A percentile compares a stretch with the other conserved stretches of the same genome.
Conservation (phyloP, 2,888 invertebrate species). For the Polyploca ridens region DNA sequence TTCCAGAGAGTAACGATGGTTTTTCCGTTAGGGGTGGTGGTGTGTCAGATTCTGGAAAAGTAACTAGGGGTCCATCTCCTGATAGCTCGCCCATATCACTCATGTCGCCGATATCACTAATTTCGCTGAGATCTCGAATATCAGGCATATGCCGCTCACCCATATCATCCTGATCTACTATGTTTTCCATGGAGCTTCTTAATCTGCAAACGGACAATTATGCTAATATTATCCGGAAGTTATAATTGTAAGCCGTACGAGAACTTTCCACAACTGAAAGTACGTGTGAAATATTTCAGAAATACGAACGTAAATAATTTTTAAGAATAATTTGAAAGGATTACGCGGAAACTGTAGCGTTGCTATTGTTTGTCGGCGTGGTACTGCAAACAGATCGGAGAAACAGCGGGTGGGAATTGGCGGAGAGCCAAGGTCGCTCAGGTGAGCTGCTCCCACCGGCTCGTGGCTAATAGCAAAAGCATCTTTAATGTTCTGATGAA, state of each 20-base stretch:
- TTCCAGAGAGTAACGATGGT: constrained; percentile 75
- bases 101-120: constrained; percentile 79
- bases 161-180: constrained; percentile 87
- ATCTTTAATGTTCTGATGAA: constrained; percentile 46
- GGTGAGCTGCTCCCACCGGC: constrained; percentile 73
- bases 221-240: neutral
- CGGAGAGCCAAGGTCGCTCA: constrained; percentile 78
- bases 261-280: constrained; percentile 9
- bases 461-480: constrained; percentile 55
- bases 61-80: constrained; percentile 88
- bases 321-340: constrained; percentile 36
- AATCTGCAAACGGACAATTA: constrained; percentile 72
- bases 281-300: constrained; percentile 21
- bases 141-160: constrained; percentile 74
- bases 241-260: neutral
- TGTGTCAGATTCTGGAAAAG: constrained; percentile 92
- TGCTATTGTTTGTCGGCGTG: constrained; percentile 79
- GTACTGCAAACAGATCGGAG: constrained; percentile 76
- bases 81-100: constrained; percentile 77
- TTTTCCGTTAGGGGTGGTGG: constrained; percentile 84
- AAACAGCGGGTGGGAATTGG: constrained; percentile 77
- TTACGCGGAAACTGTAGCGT: constrained; percentile 62
- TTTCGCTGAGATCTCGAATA: constrained; percentile 78
- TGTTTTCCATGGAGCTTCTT: constrained; percentile 91
- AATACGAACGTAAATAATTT: constrained; percentile 26